These are phyloP conservation scores for Montipora sp. DNA, from an alignment of 64 coral and sea anemone genomes.

Conservation along the genomic window DNA sequence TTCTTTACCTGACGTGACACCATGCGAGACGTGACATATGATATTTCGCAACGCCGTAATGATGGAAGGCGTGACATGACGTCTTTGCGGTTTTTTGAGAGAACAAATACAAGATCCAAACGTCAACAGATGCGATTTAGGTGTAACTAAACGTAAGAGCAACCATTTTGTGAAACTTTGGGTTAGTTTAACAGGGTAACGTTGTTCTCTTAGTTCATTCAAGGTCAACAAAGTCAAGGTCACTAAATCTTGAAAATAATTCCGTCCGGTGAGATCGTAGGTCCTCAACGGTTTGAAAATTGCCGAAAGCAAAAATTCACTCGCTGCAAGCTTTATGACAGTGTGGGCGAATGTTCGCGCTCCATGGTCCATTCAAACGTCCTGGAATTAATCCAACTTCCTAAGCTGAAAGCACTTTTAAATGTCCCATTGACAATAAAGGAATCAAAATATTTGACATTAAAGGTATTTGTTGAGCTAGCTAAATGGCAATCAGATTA, in stretches of 20 bases:
- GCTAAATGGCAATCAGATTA: too few relatives aligned
- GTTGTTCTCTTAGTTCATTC: not conserved
- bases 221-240: not conserved
- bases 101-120: not conserved
- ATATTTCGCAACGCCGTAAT: slow-evolving; percentile 38
- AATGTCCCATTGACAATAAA: not conserved
- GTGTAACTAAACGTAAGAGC: not conserved
- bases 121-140: slow-evolving; percentile 42
- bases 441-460: too few relatives aligned
- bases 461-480: too few relatives aligned
- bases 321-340: not conserved
- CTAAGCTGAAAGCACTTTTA: not conserved
- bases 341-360: not conserved
- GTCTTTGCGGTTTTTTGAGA: slow-evolving; percentile 13
- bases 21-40: slow-evolving; percentile 25
- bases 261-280: too few relatives aligned
- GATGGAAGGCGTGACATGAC: slow-evolving; percentile 52
- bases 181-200: not conserved
- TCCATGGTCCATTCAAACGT: not conserved
- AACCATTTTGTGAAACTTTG: not conserved
- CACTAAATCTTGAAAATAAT: not conserved
- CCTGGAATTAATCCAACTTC: not conserved
- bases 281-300: not conserved
- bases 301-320: not conserved
- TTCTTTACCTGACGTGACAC: slow-evolving; percentile 1